These are phyloP conservation scores for Odocoileus virginianus DNA, from an alignment of 2,113 vertebrate genomes.

Conservation along the genomic window DNA sequence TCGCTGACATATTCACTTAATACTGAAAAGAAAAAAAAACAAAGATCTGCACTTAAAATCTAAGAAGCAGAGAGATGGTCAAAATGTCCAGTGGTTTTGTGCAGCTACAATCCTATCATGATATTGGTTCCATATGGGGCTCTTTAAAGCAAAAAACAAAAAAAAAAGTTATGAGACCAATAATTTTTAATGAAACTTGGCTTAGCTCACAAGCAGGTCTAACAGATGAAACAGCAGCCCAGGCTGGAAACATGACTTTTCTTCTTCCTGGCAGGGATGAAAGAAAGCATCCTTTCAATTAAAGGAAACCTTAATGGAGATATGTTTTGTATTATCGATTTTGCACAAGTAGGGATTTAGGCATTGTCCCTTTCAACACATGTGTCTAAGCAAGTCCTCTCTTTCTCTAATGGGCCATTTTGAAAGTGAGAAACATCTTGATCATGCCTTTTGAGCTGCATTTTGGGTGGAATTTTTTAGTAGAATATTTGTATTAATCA, in stretches of 20 bases:
- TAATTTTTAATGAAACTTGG: slow-evolving; percentile 85
- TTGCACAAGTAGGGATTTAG: slow-evolving; percentile 43
- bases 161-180: slow-evolving; percentile 78
- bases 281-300: slow-evolving; percentile 73
- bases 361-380: background rate
- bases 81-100: slow-evolving; percentile 10
- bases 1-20: background rate
- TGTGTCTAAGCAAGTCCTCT: background rate
- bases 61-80: background rate
- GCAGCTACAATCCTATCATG: slow-evolving; percentile 38
- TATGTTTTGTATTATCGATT: slow-evolving; percentile 79
- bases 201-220: slow-evolving; percentile 75
- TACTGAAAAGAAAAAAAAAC: background rate
- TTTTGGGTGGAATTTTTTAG: slow-evolving; percentile 16
- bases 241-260: slow-evolving; percentile 60
- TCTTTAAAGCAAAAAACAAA: slow-evolving; percentile 63
- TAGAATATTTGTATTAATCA: background rate
- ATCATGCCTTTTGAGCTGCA: background rate
- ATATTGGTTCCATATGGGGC: slow-evolving; percentile 79
- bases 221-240: slow-evolving; percentile 74
- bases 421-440: background rate
- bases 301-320: slow-evolving; percentile 69
- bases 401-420: background rate
- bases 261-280: slow-evolving; percentile 66
- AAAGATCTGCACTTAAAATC: background rate